These are phyloP conservation scores for Erannis defoliaria DNA, from an alignment of 2,888 invertebrate species.

Conservation along the genomic window DNA sequence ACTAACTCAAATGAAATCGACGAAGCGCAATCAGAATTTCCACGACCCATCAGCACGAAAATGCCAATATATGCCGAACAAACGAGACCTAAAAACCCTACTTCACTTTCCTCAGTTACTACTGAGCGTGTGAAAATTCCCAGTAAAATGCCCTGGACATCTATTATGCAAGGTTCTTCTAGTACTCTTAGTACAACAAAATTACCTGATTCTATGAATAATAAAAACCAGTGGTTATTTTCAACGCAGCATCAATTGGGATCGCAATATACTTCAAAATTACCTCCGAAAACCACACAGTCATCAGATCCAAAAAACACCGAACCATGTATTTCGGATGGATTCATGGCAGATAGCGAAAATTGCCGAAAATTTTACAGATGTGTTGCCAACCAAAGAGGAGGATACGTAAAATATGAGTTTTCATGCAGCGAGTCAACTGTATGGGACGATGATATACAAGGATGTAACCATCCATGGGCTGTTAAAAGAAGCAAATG, in stretches of 20 bases:
- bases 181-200: constrained; percentile 8
- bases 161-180: constrained; percentile 12
- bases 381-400: constrained; percentile 89
- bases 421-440: constrained; percentile 92
- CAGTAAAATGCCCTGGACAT: constrained; percentile 17
- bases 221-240: constrained; percentile 38
- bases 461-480: constrained; percentile 91
- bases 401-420: constrained; percentile 89
- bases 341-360: constrained; percentile 90
- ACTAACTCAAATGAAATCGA: constrained; percentile 81
- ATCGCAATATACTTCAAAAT: constrained; percentile 27
- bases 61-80: constrained; percentile 48
- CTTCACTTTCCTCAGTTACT: constrained; percentile 12
- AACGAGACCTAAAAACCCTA: constrained; percentile 28
- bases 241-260: constrained; percentile 20
- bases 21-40: constrained; percentile 60
- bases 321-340: constrained; percentile 87
- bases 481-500: constrained; percentile 82
- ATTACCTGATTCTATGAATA: constrained; percentile 27
- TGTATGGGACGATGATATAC: constrained; percentile 91
- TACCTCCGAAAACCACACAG: constrained; percentile 29
- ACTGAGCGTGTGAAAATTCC: constrained; percentile 27
- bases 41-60: constrained; percentile 66
- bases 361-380: constrained; percentile 93
- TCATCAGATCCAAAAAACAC: constrained; percentile 40